Evolutionary conservation across 1,140 invertebrate genomes (phyloP), one percentile per base, ranked within the genome.

Genomic region (Antheraea pernyi): DNA sequence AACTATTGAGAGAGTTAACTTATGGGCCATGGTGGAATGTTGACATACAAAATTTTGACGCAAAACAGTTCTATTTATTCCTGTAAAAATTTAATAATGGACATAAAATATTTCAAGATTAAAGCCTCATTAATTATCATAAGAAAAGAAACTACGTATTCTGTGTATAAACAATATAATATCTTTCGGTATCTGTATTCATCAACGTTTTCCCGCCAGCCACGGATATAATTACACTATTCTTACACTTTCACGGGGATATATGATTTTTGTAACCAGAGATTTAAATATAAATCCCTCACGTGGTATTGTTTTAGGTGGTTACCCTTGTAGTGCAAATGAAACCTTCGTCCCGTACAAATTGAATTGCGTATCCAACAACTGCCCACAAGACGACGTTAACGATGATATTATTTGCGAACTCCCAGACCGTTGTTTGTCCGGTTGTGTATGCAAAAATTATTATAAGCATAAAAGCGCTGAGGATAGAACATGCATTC

Each of bases 401-500:
- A 18, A 19, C 10, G 59, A n/a, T 18, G 42, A 36, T 13, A 46
- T 65, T 46, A 16, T 61, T 19, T 72, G 70, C 39, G 66, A 72
- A 7, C 19, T 53, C 19, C 37, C 63, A 13, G 37, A 37, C 13
- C 62, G 36, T 1, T 72, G 71, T 19, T 39, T 48, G 16, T 53
- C 67, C 48, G 71, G 71, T 3, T 72, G 71, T 42, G 58, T 7
- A 19, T 72, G 71, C 58, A 72, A 68, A 59, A 36, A 48, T 18
- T 64, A 68, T n/a, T 66, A 72, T 30, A 65, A 39, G 42, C 42
- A 16, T 13, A 65, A n/a, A 61, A 72, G 67, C 22, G 10, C 11
- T 6, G 19, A 60, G 8, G 71, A 72, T 19, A 46, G 39, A 18
- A 42, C 30, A 37, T 72, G 71, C 46, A 69, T 72, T 48, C 39